These are phyloP conservation scores for Sylvietta virens DNA, from an alignment of 2,113 vertebrate genomes.

Conservation along the genomic window DNA sequence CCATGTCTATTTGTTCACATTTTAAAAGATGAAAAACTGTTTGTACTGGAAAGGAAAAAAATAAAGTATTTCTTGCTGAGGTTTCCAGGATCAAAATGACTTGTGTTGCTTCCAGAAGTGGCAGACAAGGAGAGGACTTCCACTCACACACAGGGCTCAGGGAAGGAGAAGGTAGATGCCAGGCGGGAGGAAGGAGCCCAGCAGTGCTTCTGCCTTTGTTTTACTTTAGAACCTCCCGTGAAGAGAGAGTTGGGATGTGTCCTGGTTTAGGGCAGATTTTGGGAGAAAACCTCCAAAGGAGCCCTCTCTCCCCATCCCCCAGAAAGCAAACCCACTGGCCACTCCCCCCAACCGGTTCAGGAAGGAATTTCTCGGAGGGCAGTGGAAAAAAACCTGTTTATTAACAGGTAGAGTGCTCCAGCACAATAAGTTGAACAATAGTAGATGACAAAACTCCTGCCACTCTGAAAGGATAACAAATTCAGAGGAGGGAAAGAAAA, in stretches of 20 bases:
- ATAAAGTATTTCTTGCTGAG: constrained; percentile 18
- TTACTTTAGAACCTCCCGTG: neutral
- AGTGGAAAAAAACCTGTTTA: too few species aligned
- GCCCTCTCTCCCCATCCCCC: too few species aligned
- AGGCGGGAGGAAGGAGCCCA: neutral
- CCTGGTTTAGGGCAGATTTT: too few species aligned
- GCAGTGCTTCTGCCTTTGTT: neutral
- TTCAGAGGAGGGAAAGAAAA: too few species aligned
- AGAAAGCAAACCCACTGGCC: too few species aligned
- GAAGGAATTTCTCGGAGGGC: too few species aligned
- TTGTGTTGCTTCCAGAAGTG: neutral
- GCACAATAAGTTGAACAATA: too few species aligned
- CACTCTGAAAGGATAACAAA: too few species aligned
- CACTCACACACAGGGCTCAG: fast-evolving
- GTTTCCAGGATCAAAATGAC: neutral
- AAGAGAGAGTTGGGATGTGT: neutral
- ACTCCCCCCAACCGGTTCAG: too few species aligned
- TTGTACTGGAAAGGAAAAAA: constrained; percentile 36
- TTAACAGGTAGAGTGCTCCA: too few species aligned
- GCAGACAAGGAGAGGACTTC: neutral
- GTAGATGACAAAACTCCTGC: too few species aligned
- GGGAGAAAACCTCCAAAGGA: too few species aligned
- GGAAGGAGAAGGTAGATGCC: neutral
- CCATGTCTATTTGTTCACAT: constrained; percentile 28
- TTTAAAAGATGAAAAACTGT: constrained; percentile 11